phyloP scores from a whole-genome alignment of 2,888 invertebrate genomes.

The Diploptera punctata region DNA sequence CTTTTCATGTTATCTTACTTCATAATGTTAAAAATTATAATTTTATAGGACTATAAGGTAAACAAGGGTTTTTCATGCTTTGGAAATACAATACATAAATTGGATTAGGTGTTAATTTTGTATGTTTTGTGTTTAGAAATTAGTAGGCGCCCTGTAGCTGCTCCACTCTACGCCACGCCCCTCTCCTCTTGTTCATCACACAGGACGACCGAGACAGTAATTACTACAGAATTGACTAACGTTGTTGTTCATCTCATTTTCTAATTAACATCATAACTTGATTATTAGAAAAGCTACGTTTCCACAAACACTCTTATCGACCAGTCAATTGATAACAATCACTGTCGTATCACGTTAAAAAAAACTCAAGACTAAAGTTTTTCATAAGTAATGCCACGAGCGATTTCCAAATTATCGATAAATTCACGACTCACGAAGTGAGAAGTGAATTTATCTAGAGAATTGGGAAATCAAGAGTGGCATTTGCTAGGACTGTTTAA shows the following conservation, averaged over 20 bases:
- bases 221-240: conserved; percentile 31
- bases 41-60: too few species aligned
- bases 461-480: too few species aligned
- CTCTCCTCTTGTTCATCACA: not conserved
- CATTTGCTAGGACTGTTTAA: too few species aligned
- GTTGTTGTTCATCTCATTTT: conserved; percentile 26
- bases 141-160: not conserved
- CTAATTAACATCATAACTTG: conserved; percentile 20
- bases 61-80: too few species aligned
- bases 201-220: not conserved
- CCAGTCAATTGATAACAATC: conserved; percentile 15
- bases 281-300: conserved; percentile 11
- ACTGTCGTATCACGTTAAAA: not conserved
- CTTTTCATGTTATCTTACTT: too few species aligned
- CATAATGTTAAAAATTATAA: too few species aligned
- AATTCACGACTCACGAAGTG: too few species aligned
- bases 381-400: too few species aligned
- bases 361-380: not conserved
- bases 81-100: too few species aligned
- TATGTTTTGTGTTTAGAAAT: not conserved
- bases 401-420: too few species aligned
- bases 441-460: too few species aligned
- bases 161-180: not conserved
- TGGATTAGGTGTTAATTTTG: not conserved
- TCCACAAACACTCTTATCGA: conserved; percentile 18